These are phyloP conservation scores for Halcyon leucocephala DNA, from an alignment of 2,797 vertebrate genomes.

Conservation along the genomic window DNA sequence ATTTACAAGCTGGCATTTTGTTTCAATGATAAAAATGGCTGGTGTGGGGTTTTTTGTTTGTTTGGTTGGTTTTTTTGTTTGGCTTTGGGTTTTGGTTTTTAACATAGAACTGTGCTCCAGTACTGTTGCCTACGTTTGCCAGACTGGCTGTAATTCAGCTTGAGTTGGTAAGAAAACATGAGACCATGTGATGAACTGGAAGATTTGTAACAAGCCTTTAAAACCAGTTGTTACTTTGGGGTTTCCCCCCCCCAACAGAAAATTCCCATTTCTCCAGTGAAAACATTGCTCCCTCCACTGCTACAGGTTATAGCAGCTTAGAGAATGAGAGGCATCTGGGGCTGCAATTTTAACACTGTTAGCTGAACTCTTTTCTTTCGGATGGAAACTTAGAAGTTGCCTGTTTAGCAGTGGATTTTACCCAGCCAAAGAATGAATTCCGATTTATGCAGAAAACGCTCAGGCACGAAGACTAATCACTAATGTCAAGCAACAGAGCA, in stretches of 20 bases:
- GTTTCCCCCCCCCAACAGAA: accelerated
- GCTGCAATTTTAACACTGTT: not conserved
- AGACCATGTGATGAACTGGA: not conserved
- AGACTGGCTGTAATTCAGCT: not conserved
- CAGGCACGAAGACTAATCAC: not conserved
- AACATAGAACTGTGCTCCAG: not conserved
- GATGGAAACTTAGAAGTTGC: not conserved
- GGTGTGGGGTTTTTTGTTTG: no score
- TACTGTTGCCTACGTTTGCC: not conserved
- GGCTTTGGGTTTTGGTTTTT: no score
- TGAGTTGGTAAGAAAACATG: not conserved
- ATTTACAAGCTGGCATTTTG: not conserved
- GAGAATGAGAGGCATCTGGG: not conserved
- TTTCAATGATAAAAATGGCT: not conserved
- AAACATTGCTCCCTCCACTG: not conserved
- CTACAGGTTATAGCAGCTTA: not conserved
- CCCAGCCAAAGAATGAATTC: not conserved
- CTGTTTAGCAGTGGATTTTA: not conserved
- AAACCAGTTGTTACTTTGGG: not conserved
- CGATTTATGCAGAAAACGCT: not conserved
- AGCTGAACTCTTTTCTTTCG: not conserved
- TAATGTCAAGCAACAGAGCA: constrained; percentile 41
- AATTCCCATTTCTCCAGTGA: not conserved
- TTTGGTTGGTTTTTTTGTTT: no score
- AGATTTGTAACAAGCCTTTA: not conserved